These are phyloP conservation scores for Cololabis saira DNA, from an alignment of 2,113 vertebrate genomes.

Conservation along the genomic window DNA sequence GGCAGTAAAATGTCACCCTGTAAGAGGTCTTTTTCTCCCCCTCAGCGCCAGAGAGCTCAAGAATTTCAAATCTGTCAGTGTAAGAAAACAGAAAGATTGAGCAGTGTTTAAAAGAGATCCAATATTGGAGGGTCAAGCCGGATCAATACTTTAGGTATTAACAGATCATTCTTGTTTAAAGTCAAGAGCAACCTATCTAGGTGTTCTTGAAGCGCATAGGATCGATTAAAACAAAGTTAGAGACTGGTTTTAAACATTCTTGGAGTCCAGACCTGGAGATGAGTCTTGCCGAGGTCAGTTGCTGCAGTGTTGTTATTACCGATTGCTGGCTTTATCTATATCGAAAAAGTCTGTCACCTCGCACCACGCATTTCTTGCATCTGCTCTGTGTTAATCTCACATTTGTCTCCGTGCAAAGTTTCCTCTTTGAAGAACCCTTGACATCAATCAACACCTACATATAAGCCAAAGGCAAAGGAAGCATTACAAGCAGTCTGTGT, in stretches of 20 bases:
- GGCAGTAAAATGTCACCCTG: slow-evolving; percentile 23
- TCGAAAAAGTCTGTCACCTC: slow-evolving; percentile 35
- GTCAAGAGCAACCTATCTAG: slow-evolving; percentile 55
- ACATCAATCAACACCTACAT: slow-evolving; percentile 55
- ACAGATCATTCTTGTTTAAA: slow-evolving; percentile 67
- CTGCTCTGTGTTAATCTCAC: slow-evolving; percentile 13
- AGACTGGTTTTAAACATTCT: slow-evolving; percentile 47
- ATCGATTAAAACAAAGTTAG: slow-evolving; percentile 72
- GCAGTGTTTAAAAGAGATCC: slow-evolving; percentile 45
- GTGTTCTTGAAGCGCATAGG: slow-evolving; percentile 47
- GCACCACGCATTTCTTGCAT: slow-evolving; percentile 28
- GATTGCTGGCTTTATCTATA: neutral
- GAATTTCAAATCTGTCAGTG: slow-evolving; percentile 42
- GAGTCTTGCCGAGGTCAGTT: slow-evolving; percentile 46
- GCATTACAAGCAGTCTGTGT: slow-evolving; percentile 26
- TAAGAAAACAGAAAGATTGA: slow-evolving; percentile 66
- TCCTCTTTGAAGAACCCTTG: slow-evolving; percentile 32
- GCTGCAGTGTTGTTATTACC: slow-evolving; percentile 21
- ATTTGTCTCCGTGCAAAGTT: slow-evolving; percentile 12
- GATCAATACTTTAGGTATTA: slow-evolving; percentile 64
- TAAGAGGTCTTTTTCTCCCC: slow-evolving; percentile 4
- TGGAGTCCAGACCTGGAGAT: slow-evolving; percentile 44
- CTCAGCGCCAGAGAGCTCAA: slow-evolving; percentile 6
- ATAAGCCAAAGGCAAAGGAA: slow-evolving; percentile 25
- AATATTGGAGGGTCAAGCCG: slow-evolving; percentile 49